Conservation (phyloP, 2,797 vertebrate genomes). For the Octomys mimax region DNA sequence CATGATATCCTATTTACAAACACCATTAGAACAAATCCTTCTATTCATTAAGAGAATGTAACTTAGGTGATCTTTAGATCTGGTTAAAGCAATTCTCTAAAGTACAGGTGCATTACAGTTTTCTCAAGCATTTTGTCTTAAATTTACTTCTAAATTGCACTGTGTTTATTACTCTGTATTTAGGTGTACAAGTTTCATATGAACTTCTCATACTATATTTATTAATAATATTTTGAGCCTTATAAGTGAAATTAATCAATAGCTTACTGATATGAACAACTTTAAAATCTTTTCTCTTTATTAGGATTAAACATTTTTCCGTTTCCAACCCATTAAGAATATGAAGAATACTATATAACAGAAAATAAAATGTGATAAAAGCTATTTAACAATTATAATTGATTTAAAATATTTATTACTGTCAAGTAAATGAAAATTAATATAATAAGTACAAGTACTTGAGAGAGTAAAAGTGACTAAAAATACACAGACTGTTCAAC, state of each 20-base stretch:
- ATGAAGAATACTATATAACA: neutral
- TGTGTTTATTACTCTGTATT: neutral
- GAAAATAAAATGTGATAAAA: neutral
- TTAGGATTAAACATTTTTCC: conserved; percentile 36
- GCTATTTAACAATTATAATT: neutral
- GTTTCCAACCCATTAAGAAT: neutral
- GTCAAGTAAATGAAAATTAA: conserved; percentile 39
- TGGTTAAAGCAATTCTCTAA: neutral
- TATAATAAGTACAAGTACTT: neutral
- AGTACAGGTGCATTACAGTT: neutral
- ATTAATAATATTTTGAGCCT: neutral
- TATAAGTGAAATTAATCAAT: neutral
- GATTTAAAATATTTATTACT: conserved; percentile 50
- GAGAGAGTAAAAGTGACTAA: conserved; percentile 7
- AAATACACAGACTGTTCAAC: neutral
- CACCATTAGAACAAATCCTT: too few species aligned
- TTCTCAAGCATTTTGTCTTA: neutral
- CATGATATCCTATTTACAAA: too few species aligned
- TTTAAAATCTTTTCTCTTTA: conserved; percentile 48
- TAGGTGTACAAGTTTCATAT: neutral
- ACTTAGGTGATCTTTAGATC: neutral
- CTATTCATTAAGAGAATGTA: too few species aligned
- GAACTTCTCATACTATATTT: neutral
- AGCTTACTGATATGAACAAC: neutral
- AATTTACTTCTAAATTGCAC: conserved; percentile 41